phyloP scores from a whole-genome alignment of 2,797 vertebrate genomes.

The Acanthiza pusilla region DNA sequence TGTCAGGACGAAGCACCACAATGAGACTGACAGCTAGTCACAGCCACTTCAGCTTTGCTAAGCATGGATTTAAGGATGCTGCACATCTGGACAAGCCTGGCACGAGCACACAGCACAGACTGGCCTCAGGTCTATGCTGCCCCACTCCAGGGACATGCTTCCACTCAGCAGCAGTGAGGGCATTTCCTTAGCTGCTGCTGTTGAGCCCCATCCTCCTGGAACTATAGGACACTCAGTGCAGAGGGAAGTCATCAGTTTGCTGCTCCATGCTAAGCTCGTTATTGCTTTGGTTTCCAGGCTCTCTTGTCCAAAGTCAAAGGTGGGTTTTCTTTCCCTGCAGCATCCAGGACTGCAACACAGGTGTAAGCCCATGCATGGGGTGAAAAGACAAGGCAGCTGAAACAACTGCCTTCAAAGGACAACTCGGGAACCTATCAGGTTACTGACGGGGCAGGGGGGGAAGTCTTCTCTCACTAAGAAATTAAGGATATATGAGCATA shows the following conservation, averaged over 20 bases:
- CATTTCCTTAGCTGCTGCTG: neutral
- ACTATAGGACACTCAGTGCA: rapidly evolving
- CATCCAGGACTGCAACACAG: neutral
- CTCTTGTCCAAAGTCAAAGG: neutral
- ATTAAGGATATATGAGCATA: neutral
- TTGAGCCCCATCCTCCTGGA: rapidly evolving
- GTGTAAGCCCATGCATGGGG: rapidly evolving
- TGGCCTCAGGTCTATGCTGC: neutral
- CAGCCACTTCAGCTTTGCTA: neutral
- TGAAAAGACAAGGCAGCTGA: neutral
- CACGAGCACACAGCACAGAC: neutral
- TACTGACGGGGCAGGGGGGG: neutral
- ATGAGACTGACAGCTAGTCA: neutral
- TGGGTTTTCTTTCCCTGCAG: neutral
- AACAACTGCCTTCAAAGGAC: neutral
- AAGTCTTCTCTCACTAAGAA: neutral
- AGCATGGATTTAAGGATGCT: neutral
- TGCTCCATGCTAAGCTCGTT: rapidly evolving
- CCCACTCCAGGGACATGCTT: neutral
- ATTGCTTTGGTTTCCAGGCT: neutral
- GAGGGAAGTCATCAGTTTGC: neutral
- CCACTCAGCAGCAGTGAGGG: neutral
- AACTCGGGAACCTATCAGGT: neutral
- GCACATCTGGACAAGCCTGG: neutral
- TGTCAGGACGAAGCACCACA: rapidly evolving